phyloP scores from a whole-genome alignment of 2,888 invertebrate genomes.

The Andrena bucephala region DNA sequence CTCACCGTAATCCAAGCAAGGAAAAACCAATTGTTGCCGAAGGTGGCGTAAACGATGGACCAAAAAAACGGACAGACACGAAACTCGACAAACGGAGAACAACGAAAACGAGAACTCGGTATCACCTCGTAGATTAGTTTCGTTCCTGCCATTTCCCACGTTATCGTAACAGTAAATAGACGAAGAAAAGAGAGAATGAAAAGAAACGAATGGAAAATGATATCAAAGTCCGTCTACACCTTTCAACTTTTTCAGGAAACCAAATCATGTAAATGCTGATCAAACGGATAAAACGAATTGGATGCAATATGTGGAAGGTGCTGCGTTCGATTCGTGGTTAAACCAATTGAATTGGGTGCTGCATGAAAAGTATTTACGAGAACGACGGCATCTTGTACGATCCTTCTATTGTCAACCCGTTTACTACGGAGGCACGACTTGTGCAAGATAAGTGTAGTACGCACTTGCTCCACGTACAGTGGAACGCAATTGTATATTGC shows the following conservation, averaged over 20 bases:
- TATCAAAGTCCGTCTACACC: neutral
- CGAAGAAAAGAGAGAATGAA: neutral
- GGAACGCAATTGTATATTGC: neutral
- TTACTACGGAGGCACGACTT: conserved; percentile 60
- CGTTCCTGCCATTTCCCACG: neutral
- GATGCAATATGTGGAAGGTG: neutral
- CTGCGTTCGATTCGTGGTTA: conserved; percentile 67
- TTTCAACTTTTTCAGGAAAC: conserved; percentile 6
- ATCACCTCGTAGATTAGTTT: conserved; percentile 21
- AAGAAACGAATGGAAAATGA: neutral
- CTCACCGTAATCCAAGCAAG: conserved; percentile 27
- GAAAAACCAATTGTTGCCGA: conserved; percentile 50
- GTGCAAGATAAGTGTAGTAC: conserved; percentile 22
- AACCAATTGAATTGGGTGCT: conserved; percentile 69
- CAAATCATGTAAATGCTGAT: neutral
- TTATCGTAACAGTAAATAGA: neutral
- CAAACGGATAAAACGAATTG: neutral
- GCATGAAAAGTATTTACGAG: conserved; percentile 70
- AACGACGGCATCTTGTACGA: conserved; percentile 66
- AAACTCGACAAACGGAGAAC: conserved; percentile 40
- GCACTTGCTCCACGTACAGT: too few species aligned
- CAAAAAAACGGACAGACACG: conserved; percentile 46
- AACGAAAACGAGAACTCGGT: conserved; percentile 33
- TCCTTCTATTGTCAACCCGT: conserved; percentile 72
- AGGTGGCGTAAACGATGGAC: conserved; percentile 49